Conservation (phyloP, 2,888 invertebrate genomes). For the Agrochola circellaris region DNA sequence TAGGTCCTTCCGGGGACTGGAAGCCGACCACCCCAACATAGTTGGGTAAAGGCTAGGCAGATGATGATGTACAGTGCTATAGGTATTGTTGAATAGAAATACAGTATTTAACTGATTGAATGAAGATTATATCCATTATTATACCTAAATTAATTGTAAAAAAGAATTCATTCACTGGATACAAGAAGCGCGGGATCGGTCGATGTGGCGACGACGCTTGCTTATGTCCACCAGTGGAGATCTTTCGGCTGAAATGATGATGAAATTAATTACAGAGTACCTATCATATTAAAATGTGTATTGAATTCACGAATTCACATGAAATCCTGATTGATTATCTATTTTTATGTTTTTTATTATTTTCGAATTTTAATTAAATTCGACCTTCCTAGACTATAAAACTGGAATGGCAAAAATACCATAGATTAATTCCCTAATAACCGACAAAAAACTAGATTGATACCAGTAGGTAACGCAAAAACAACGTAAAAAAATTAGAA, state of each 20-base stretch:
- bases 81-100: not conserved
- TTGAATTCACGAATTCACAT: not conserved
- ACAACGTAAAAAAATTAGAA: slow-evolving; percentile 61
- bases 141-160: not conserved
- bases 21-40: no score
- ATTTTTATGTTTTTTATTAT: not conserved
- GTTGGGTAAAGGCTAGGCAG: no score
- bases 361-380: not conserved
- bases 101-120: no score
- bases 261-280: not conserved
- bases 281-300: not conserved
- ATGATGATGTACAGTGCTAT: not conserved
- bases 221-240: not conserved
- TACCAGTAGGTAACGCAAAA: slow-evolving; percentile 12
- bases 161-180: not conserved
- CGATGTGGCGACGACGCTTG: not conserved
- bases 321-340: not conserved
- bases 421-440: not conserved
- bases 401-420: not conserved
- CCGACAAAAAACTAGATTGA: not conserved
- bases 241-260: not conserved
- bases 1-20: no score
- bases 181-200: not conserved
- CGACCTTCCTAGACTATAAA: not conserved
- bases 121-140: not conserved